phyloP scores from a whole-genome alignment of 1,140 invertebrate genomes.

The Laupala kohalensis region DNA sequence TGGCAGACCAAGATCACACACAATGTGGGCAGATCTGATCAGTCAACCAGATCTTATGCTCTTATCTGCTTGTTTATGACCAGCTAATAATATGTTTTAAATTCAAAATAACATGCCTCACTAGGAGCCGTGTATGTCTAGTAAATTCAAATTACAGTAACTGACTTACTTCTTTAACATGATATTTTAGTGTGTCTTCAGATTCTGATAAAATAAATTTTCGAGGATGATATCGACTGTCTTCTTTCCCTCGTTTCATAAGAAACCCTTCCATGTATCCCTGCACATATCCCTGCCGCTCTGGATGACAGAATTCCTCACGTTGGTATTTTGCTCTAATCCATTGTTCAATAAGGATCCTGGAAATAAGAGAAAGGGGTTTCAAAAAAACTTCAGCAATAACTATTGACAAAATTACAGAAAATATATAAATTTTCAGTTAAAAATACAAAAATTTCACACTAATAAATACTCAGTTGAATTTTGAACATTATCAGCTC shows the following conservation, averaged over 20 bases:
- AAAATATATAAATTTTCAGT: no score
- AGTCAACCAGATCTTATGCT: no score
- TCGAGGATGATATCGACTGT: slow-evolving; percentile 63
- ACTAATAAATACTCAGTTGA: no score
- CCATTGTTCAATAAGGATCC: slow-evolving; percentile 80
- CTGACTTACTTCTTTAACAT: slow-evolving; percentile 52
- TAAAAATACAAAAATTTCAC: no score
- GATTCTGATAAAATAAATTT: slow-evolving; percentile 71
- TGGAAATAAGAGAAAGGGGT: slow-evolving; percentile 27
- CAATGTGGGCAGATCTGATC: no score
- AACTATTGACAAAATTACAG: no score
- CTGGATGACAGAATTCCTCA: slow-evolving; percentile 70
- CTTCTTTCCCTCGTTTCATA: slow-evolving; percentile 81
- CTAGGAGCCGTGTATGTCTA: background rate
- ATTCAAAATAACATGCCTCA: no score
- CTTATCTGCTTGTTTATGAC: no score
- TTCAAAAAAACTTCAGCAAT: background rate
- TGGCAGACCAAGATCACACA: no score
- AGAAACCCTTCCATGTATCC: slow-evolving; percentile 72
- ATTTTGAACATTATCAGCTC: no score
- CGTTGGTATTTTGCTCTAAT: slow-evolving; percentile 81
- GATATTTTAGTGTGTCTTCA: slow-evolving; percentile 72
- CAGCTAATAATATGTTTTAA: no score
- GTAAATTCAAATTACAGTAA: background rate
- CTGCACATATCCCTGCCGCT: slow-evolving; percentile 59